These are phyloP conservation scores for Aix galericulata DNA, from an alignment of 2,113 vertebrate species.

Conservation along the genomic window DNA sequence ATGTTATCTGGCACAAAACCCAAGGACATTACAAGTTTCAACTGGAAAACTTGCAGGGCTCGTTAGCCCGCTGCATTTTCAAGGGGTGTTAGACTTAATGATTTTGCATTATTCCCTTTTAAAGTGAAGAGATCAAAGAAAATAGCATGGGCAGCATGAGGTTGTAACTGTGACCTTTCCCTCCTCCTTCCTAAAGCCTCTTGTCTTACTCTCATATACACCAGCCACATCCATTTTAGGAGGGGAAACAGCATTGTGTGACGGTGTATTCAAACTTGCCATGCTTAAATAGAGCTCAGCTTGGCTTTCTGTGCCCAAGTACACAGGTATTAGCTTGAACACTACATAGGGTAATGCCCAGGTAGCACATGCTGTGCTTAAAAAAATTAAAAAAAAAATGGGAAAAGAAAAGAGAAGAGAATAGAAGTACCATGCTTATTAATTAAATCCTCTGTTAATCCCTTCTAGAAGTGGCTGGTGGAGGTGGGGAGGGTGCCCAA, in stretches of 20 bases:
- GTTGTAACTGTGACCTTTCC: background rate
- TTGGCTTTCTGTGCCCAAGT: too few relatives aligned
- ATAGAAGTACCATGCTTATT: background rate
- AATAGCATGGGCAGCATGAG: accelerated
- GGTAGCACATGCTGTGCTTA: background rate
- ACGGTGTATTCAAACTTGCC: background rate
- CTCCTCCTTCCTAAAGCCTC: background rate
- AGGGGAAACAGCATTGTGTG: background rate
- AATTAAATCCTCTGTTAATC: background rate
- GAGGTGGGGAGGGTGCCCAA: background rate
- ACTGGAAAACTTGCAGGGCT: background rate
- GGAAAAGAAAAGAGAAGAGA: background rate
- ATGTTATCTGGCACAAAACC: conserved; percentile 17
- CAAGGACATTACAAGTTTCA: background rate
- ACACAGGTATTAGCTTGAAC: background rate
- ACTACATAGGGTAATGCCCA: background rate
- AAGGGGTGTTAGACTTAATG: background rate
- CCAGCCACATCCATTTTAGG: background rate
- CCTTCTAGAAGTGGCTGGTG: background rate
- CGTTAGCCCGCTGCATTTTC: background rate
- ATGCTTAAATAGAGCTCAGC: accelerated
- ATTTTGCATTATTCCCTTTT: background rate
- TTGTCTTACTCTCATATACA: background rate
- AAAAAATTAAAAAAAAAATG: background rate
- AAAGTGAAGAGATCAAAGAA: background rate